Percentiles rank a stretch among this genome's conserved stretches.
These are phyloP conservation scores for Ptilonorhynchus violaceus DNA, from an alignment of 2,113 vertebrate genomes.

Conservation along the genomic window DNA sequence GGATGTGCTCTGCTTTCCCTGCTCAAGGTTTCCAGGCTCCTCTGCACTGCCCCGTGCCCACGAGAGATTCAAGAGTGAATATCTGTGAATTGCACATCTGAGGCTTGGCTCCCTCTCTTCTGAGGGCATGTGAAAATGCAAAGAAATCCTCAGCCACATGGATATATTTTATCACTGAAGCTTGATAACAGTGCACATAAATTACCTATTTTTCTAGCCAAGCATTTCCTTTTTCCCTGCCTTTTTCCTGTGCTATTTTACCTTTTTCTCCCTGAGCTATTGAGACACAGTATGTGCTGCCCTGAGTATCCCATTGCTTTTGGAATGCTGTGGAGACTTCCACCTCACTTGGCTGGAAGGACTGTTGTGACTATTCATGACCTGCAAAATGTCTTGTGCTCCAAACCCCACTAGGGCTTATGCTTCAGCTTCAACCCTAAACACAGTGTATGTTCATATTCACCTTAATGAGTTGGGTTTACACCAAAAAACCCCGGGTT, in stretches of 20 bases:
- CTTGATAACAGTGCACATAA: not conserved
- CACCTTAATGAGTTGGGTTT: not conserved
- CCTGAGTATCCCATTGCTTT: not conserved
- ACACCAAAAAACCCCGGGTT: not conserved
- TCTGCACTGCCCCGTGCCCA: not conserved
- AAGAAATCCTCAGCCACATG: not conserved
- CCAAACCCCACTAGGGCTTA: not conserved
- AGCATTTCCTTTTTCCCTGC: not conserved
- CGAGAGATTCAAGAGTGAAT: fast-evolving
- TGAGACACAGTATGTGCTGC: not conserved
- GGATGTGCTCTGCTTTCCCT: not conserved
- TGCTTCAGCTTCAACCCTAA: not conserved
- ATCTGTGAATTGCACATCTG: not conserved
- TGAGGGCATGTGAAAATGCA: not conserved
- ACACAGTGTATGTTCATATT: fast-evolving
- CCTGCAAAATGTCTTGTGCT: fast-evolving
- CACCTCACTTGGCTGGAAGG: not conserved
- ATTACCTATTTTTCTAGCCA: not conserved
- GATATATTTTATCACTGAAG: not conserved
- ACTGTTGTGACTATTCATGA: not conserved
- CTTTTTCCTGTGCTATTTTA: not conserved
- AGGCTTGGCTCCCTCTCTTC: not conserved
- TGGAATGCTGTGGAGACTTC: not conserved
- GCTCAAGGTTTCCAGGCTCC: not conserved
- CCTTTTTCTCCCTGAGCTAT: not conserved